Evolutionary conservation across 2,797 vertebrate genomes (phyloP), one percentile per base, ranked within the genome.

Genomic region (Aselliscus stoliczkanus): DNA sequence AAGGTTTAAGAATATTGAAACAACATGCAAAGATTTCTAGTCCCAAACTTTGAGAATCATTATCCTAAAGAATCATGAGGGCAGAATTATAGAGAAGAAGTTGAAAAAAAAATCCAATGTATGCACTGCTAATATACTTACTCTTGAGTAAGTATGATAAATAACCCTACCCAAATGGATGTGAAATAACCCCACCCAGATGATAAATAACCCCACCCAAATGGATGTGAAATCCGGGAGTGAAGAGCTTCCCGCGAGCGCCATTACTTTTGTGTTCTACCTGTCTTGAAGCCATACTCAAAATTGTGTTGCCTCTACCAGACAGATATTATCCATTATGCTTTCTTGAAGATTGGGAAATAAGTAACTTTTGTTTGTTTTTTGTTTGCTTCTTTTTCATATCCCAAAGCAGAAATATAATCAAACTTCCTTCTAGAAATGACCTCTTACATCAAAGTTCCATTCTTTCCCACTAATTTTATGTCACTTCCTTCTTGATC

Each of bases 141-240:
- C 23, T 20, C 29, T 39, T 34, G 5, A 31, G 27, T 11, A 2
- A 5, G 2, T 1, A 4, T 67, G 56, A 50, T 27, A 47, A 62
- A 37, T 80, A 69, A 93, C 7, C 7, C 25, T 56, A 4, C 4
- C 5, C 4, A n/a, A 5, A 4, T n/a, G 3, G 18, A 76, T 39
- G 39, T n/a, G 27, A 31, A 34, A 34, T 23, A n/a, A n/a, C n/a
- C n/a, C n/a, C n/a, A n/a, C 14, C 3, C 7, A 2, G 1, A 4
- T 67, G 56, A 50, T 27, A 47, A 62, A 37, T 80, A 69, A 93
- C 7, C 7, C 25, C 56, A 4, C 4, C 5, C 4, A n/a, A 5
- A 4, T n/a, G 3, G 18, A 76, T 39, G 39, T n/a, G 27, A 31
- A 34, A 34, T 23, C 21, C 17, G 54, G 44, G 4, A 70, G 1